Evolutionary conservation across 2,888 invertebrate species (phyloP).

Genomic region (Geotrupes spiniger): DNA sequence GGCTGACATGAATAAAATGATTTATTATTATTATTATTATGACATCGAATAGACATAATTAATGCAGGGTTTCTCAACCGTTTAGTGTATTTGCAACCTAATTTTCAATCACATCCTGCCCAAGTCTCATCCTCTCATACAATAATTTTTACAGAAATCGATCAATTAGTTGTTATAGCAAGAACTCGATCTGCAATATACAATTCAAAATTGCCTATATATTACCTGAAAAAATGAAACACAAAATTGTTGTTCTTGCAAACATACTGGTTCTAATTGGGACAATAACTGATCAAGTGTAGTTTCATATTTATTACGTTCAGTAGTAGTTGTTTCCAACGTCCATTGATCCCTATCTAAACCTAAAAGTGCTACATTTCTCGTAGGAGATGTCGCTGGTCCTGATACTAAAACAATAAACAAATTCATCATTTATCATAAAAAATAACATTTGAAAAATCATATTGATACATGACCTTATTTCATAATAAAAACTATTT

Average conservation of each 20-base stretch:
- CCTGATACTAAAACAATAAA: conserved; percentile 24
- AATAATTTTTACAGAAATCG: no score
- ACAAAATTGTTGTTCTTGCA: conserved; percentile 95
- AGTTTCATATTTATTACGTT: conserved; percentile 61
- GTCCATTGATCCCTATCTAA: conserved; percentile 65
- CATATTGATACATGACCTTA: background rate
- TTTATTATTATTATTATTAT: no score
- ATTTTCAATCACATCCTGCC: no score
- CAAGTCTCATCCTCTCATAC: no score
- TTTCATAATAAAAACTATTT: conserved; percentile 4
- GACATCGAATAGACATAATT: no score
- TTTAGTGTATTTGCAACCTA: no score
- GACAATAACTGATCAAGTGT: conserved; percentile 82
- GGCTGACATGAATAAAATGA: no score
- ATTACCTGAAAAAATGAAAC: conserved; percentile 79
- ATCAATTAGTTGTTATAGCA: no score
- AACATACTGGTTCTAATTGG: conserved; percentile 85
- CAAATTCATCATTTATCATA: background rate
- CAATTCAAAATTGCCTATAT: no score
- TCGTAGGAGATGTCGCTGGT: conserved; percentile 39
- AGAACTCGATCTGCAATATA: no score
- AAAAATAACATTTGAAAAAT: conserved; percentile 5
- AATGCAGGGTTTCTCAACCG: no score
- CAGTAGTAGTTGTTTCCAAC: conserved; percentile 59
- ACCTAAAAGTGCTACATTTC: conserved; percentile 51